These are phyloP conservation scores for Plebejus argus DNA, from an alignment of 2,888 invertebrate genomes.

Conservation along the genomic window DNA sequence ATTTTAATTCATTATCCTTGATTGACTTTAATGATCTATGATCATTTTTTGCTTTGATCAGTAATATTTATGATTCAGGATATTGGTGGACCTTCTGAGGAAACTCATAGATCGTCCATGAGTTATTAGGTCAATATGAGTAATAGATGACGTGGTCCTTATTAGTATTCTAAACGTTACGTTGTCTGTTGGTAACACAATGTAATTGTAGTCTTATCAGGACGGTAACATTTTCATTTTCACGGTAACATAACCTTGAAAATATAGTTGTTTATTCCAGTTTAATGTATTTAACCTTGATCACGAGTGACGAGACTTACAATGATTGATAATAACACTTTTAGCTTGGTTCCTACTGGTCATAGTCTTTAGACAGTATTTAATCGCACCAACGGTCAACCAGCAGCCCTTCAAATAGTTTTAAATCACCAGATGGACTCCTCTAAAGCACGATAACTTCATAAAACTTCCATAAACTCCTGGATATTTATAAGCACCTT, in stretches of 20 bases:
- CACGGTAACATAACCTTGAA: neutral
- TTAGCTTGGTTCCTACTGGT: neutral
- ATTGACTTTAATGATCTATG: neutral
- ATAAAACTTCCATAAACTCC: too few relatives aligned
- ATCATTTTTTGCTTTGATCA: neutral
- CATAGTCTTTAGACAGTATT: neutral
- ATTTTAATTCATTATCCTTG: neutral
- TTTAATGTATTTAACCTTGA: neutral
- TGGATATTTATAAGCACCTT: slow-evolving; percentile 17
- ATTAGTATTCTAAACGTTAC: slow-evolving; percentile 46
- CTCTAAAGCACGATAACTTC: neutral
- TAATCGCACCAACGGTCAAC: neutral
- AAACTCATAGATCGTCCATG: slow-evolving; percentile 39
- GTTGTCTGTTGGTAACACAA: neutral
- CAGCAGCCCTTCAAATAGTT: neutral
- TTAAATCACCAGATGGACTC: neutral
- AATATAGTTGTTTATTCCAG: neutral
- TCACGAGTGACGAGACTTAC: neutral
- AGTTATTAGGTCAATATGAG: slow-evolving; percentile 44
- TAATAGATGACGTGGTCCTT: slow-evolving; percentile 46
- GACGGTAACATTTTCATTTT: neutral
- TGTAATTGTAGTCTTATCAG: slow-evolving; percentile 17
- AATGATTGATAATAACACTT: neutral
- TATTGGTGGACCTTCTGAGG: neutral
- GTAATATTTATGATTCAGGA: neutral